Evolutionary conservation across 2,797 vertebrate species (phyloP).

Genomic region (Falco naumanni): DNA sequence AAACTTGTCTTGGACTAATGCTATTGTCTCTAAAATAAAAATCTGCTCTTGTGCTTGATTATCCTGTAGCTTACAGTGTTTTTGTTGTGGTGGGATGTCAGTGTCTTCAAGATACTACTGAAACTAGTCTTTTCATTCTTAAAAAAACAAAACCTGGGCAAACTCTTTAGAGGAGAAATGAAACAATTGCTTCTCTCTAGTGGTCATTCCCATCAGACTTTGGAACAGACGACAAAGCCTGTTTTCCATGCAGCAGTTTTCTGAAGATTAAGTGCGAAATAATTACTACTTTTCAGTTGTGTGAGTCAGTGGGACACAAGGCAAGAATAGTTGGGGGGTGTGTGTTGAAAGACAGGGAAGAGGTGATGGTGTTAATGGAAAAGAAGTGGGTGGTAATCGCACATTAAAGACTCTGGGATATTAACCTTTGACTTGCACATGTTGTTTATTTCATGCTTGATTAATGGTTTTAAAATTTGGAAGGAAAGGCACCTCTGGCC

Average conservation of each 20-base stretch:
- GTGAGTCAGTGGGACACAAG: constrained; percentile 16
- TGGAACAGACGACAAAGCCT: constrained; percentile 41
- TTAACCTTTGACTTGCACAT: constrained; percentile 64
- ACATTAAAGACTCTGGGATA: constrained; percentile 45
- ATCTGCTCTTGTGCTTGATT: neutral
- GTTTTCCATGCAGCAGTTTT: constrained; percentile 17
- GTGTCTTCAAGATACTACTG: neutral
- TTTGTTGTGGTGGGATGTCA: neutral
- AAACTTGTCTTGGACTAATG: neutral
- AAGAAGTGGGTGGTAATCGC: constrained; percentile 67
- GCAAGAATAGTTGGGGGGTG: constrained; percentile 8
- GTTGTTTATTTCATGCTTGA: constrained; percentile 62
- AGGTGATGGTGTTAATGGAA: constrained; percentile 66
- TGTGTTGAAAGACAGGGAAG: constrained; percentile 40
- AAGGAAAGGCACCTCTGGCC: constrained; percentile 48
- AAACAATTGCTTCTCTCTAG: neutral
- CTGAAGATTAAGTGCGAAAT: constrained; percentile 53
- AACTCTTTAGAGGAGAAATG: neutral
- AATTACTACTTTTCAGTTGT: constrained; percentile 58
- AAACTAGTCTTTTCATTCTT: neutral
- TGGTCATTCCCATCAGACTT: neutral
- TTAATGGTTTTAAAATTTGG: constrained; percentile 67
- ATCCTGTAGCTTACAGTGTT: neutral
- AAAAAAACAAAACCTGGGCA: neutral
- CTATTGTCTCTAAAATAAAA: neutral